phyloP scores from a whole-genome alignment of 2,113 vertebrate genomes.

The Cololabis saira region DNA sequence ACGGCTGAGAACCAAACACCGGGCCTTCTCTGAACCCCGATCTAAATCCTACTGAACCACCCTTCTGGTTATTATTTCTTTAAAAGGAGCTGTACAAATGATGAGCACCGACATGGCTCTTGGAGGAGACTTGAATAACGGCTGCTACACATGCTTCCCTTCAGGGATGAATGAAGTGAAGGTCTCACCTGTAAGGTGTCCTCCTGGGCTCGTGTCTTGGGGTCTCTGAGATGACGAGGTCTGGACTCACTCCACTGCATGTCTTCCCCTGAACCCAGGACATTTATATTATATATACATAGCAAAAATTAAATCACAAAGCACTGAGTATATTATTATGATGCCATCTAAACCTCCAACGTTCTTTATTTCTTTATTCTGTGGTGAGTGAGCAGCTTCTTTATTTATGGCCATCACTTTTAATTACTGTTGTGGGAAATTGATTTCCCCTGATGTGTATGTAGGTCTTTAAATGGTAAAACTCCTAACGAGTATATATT shows the following conservation, averaged over 20 bases:
- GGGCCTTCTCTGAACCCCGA: too few species aligned
- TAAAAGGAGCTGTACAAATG: too few species aligned
- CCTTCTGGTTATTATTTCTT: too few species aligned
- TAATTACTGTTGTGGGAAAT: too few species aligned
- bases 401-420: too few species aligned
- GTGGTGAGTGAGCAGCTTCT: background rate
- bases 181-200: conserved; percentile 91
- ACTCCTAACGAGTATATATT: too few species aligned
- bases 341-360: background rate
- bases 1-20: too few species aligned
- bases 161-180: background rate
- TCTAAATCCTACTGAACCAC: too few species aligned
- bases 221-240: conserved; percentile 89
- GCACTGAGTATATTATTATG: background rate
- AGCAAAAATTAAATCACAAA: background rate
- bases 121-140: too few species aligned
- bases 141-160: background rate
- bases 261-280: conserved; percentile 86
- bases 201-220: conserved; percentile 90
- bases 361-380: background rate
- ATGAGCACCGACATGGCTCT: too few species aligned
- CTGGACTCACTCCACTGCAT: conserved; percentile 92
- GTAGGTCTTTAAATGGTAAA: too few species aligned
- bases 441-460: too few species aligned
- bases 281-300: background rate